Evolutionary conservation across 2,888 invertebrate genomes (phyloP).

Genomic region (Leptogaster cylindrica): DNA sequence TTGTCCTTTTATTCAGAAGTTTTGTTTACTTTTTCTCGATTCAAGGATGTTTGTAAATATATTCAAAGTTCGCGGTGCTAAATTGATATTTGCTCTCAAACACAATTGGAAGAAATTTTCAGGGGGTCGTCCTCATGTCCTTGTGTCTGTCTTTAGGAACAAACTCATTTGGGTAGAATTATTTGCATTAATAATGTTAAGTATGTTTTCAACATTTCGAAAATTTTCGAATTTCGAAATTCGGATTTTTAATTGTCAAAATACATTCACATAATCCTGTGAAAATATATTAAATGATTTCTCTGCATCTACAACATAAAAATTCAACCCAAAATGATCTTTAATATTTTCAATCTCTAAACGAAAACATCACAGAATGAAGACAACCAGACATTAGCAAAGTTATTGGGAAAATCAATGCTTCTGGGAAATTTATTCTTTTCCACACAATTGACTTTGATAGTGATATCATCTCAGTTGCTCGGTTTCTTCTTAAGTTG

Average conservation of each 20-base stretch:
- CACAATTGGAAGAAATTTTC: neutral
- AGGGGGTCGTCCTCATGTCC: too few relatives aligned
- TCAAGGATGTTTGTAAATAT: slow-evolving; percentile 34
- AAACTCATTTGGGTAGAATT: too few relatives aligned
- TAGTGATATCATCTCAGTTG: slow-evolving; percentile 51
- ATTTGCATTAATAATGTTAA: too few relatives aligned
- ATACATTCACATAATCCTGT: too few relatives aligned
- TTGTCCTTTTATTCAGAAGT: slow-evolving; percentile 15
- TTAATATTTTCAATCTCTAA: too few relatives aligned
- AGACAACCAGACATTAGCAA: slow-evolving; percentile 42
- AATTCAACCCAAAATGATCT: neutral
- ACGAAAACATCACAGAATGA: too few relatives aligned
- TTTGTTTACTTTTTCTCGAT: slow-evolving; percentile 5
- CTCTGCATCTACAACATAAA: too few relatives aligned
- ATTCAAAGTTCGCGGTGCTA: slow-evolving; percentile 21
- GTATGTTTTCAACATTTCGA: too few relatives aligned
- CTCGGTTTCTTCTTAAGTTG: slow-evolving; percentile 8
- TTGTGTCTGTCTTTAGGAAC: too few relatives aligned
- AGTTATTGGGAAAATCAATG: slow-evolving; percentile 46
- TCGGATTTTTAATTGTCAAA: too few relatives aligned
- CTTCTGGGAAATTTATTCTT: slow-evolving; percentile 51
- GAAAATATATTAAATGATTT: too few relatives aligned
- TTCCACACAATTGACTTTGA: slow-evolving; percentile 53
- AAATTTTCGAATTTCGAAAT: too few relatives aligned
- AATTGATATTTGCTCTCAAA: slow-evolving; percentile 27